Conservation (phyloP, 2,888 invertebrate species). For the Lithosia quadra region DNA sequence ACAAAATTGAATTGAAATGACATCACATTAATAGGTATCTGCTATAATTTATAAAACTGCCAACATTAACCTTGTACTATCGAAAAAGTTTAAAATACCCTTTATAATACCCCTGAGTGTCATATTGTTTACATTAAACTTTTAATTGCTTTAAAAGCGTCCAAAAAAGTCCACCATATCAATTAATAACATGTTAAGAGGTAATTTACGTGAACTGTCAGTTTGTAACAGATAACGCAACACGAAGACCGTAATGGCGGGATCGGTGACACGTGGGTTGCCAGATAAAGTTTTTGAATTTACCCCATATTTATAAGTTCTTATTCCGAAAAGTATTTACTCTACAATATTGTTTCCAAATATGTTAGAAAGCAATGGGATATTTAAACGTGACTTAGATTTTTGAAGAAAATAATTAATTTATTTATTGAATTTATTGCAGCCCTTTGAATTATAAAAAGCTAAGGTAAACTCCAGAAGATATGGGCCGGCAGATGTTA, state of each 20-base stretch:
- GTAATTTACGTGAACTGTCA: conserved; percentile 76
- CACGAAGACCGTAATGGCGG: conserved; percentile 64
- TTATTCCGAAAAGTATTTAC: too few relatives aligned
- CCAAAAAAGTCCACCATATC: conserved; percentile 55
- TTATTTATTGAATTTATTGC: too few relatives aligned
- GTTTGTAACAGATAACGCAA: conserved; percentile 69
- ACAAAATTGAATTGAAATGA: not conserved
- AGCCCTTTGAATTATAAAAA: too few relatives aligned
- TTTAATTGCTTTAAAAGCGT: conserved; percentile 50
- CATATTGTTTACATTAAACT: conserved; percentile 53
- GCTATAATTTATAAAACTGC: not conserved
- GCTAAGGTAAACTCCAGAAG: too few relatives aligned
- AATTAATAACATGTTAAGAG: conserved; percentile 72
- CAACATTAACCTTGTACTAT: conserved; percentile 13
- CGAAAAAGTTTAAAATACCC: conserved; percentile 31
- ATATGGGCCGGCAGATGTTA: too few relatives aligned
- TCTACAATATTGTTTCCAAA: too few relatives aligned
- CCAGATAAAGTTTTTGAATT: not conserved
- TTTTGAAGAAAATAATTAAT: too few relatives aligned
- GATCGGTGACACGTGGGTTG: conserved; percentile 56
- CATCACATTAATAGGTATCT: not conserved
- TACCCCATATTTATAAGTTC: not conserved
- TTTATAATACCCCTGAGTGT: conserved; percentile 41
- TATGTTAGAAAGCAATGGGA: too few relatives aligned
- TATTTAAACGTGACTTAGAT: too few relatives aligned